These are phyloP conservation scores for Saccostrea glomerata DNA, from an alignment of 1,140 invertebrate genomes.

Conservation along the genomic window DNA sequence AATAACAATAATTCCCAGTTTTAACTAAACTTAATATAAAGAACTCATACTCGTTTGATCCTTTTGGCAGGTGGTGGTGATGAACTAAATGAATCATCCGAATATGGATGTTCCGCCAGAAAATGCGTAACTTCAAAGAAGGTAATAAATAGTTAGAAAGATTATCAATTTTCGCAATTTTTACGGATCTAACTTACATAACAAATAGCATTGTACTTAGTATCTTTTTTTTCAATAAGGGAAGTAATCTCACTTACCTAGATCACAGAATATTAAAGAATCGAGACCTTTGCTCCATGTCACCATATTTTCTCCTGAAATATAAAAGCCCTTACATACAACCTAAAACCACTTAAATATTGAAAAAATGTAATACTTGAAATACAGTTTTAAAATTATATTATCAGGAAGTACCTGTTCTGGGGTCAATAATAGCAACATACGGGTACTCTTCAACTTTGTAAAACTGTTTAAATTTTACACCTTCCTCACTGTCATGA, in stretches of 20 bases:
- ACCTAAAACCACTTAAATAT: too few species aligned
- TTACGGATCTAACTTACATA: too few species aligned
- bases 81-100: slow-evolving; percentile 62
- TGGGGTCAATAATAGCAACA: slow-evolving; percentile 87
- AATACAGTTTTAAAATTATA: too few species aligned
- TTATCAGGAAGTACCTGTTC: slow-evolving; percentile 82
- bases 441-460: slow-evolving; percentile 85
- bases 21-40: background rate
- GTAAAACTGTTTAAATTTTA: slow-evolving; percentile 86
- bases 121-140: slow-evolving; percentile 72
- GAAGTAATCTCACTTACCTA: slow-evolving; percentile 57
- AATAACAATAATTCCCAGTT: too few species aligned
- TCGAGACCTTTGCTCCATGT: slow-evolving; percentile 81
- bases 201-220: too few species aligned
- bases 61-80: slow-evolving; percentile 59
- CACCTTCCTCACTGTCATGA: slow-evolving; percentile 85
- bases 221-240: too few species aligned
- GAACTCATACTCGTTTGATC: slow-evolving; percentile 59
- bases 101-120: slow-evolving; percentile 71
- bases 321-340: background rate
- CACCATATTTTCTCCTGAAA: slow-evolving; percentile 81
- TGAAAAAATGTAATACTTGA: too few species aligned
- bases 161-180: too few species aligned
- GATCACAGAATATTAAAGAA: slow-evolving; percentile 62
- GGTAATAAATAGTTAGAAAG: background rate